phyloP scores from a whole-genome alignment of 1,140 invertebrate genomes.

The Drosophila asahinai region DNA sequence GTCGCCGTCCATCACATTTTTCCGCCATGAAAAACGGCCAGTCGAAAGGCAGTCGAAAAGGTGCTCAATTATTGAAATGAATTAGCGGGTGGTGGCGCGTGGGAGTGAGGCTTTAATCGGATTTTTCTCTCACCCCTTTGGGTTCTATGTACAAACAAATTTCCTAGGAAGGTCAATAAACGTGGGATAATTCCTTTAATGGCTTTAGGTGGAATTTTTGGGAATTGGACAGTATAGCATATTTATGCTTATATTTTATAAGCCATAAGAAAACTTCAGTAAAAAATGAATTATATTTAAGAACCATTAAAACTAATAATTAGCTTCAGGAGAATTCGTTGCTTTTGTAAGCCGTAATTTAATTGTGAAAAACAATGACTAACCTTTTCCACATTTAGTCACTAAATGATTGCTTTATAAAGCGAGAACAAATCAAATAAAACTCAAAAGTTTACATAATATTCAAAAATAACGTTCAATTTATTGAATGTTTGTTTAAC shows the following conservation, averaged over 20 bases:
- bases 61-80: conserved; percentile 61
- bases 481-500: too few species aligned
- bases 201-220: neutral
- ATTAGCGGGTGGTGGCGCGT: conserved; percentile 33
- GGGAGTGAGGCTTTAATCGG: conserved; percentile 18
- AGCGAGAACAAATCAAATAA: neutral
- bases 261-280: too few species aligned
- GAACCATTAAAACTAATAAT: neutral
- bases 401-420: neutral
- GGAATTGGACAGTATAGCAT: neutral
- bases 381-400: neutral
- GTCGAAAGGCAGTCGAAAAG: conserved; percentile 40
- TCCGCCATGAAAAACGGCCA: conserved; percentile 16
- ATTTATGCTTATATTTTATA: neutral
- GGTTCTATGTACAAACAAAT: conserved; percentile 9
- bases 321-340: too few species aligned
- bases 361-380: too few species aligned
- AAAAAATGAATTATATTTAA: neutral
- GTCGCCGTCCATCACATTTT: neutral
- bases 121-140: conserved; percentile 14
- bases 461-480: conserved; percentile 2
- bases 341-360: too few species aligned
- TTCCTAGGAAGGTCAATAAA: conserved; percentile 8
- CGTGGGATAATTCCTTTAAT: conserved; percentile 1
- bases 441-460: too few species aligned